These are phyloP conservation scores for Diorhabda sublineata DNA, from an alignment of 1,140 invertebrate species.

Conservation along the genomic window DNA sequence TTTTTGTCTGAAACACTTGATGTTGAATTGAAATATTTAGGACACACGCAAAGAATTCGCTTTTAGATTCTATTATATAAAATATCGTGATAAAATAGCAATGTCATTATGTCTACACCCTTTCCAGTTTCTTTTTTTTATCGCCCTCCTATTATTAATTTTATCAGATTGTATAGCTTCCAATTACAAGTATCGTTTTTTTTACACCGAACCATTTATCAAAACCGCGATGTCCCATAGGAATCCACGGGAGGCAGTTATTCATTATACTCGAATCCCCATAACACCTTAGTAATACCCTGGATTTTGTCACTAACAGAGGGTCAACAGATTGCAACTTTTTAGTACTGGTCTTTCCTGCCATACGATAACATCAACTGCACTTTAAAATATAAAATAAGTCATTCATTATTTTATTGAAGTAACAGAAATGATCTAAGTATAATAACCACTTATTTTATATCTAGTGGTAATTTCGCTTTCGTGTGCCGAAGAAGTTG, in stretches of 20 bases:
- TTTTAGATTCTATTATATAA: no score
- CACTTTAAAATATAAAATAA: no score
- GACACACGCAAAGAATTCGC: no score
- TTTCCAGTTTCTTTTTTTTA: no score
- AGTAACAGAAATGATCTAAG: no score
- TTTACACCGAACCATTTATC: background rate
- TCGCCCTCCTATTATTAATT: background rate
- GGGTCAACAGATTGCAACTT: conserved; percentile 17
- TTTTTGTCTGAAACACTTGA: no score
- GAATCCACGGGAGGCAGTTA: conserved; percentile 8
- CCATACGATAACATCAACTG: no score
- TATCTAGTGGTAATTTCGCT: background rate
- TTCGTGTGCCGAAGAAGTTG: background rate
- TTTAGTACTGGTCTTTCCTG: conserved; percentile 5
- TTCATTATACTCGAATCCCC: conserved; percentile 17
- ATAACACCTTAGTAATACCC: conserved; percentile 12
- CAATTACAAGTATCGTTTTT: background rate
- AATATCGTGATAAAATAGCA: no score
- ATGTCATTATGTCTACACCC: no score
- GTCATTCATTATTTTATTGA: no score
- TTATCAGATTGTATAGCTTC: background rate
- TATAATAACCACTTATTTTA: background rate
- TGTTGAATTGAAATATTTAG: no score
- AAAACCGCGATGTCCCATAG: background rate
- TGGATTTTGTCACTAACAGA: background rate